These are phyloP conservation scores for Rallus crepitans DNA, from an alignment of 2,797 vertebrate species.

Conservation along the genomic window DNA sequence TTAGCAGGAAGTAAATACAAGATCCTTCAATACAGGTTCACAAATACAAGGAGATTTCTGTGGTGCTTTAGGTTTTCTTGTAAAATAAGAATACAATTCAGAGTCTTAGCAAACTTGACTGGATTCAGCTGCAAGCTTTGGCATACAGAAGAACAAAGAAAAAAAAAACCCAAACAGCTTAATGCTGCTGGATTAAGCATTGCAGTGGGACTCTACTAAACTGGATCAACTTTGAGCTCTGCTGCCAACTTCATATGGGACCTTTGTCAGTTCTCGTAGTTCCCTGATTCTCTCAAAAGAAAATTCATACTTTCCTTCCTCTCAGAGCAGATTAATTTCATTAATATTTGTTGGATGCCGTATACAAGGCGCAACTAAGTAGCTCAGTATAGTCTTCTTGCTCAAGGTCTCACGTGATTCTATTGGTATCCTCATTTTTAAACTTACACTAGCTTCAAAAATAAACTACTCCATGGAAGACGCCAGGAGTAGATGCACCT, in stretches of 20 bases:
- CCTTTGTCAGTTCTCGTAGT: not conserved
- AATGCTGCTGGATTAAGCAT: not conserved
- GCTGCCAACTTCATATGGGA: not conserved
- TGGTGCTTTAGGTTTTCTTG: not conserved
- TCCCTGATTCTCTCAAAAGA: not conserved
- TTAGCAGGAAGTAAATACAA: not conserved
- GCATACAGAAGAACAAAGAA: not conserved
- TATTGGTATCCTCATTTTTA: not conserved
- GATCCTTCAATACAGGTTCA: not conserved
- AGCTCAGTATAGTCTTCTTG: not conserved
- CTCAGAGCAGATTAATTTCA: not conserved
- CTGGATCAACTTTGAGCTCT: not conserved
- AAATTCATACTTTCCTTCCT: not conserved
- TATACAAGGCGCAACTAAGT: not conserved
- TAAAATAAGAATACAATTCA: not conserved
- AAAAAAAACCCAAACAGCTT: not conserved
- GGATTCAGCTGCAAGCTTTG: not conserved
- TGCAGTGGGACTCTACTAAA: not conserved
- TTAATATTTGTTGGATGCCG: not conserved
- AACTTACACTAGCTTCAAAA: not conserved
- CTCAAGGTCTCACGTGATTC: fast-evolving
- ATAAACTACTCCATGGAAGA: not conserved
- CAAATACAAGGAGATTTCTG: not conserved
- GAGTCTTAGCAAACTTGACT: not conserved
- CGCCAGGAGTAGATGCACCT: not conserved